Evolutionary conservation across 2,888 invertebrate genomes (phyloP).

Genomic region (Isoperla grammatica): DNA sequence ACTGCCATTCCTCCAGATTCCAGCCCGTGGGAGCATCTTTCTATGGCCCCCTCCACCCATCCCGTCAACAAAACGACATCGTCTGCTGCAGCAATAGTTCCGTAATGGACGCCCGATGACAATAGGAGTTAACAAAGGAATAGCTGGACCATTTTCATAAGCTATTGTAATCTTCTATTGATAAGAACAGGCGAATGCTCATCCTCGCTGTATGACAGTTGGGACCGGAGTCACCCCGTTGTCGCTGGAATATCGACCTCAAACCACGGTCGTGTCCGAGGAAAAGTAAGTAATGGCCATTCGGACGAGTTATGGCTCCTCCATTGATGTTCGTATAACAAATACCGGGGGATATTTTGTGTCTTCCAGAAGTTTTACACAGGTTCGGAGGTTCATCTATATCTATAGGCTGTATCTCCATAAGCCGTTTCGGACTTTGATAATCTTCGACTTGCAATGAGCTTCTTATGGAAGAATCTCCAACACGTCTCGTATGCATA

Average conservation of each 20-base stretch:
- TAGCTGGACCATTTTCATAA: conserved; percentile 35
- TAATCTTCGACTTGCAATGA: too few species aligned
- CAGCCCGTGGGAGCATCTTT: conserved; percentile 15
- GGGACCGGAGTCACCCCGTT: conserved; percentile 11
- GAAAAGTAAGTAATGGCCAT: too few species aligned
- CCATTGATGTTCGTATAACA: too few species aligned
- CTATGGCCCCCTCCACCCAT: conserved; percentile 21
- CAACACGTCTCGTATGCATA: too few species aligned
- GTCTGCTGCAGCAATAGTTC: conserved; percentile 31
- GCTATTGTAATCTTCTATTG: conserved; percentile 33
- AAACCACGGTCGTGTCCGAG: too few species aligned
- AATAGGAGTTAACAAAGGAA: conserved; percentile 34
- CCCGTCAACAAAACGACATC: conserved; percentile 33
- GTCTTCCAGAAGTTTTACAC: too few species aligned
- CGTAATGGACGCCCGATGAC: conserved; percentile 34
- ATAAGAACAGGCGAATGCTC: conserved; percentile 27
- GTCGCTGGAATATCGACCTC: not conserved
- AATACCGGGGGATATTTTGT: too few species aligned
- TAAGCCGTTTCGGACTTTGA: too few species aligned
- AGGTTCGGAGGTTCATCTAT: too few species aligned
- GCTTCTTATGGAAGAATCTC: too few species aligned
- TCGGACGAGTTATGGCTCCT: too few species aligned
- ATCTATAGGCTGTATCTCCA: too few species aligned
- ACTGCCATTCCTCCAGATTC: conserved; percentile 22
- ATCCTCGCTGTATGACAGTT: conserved; percentile 17